These are phyloP conservation scores for Cavia porcellus DNA, from an alignment of 2,113 vertebrate genomes.

Conservation along the genomic window DNA sequence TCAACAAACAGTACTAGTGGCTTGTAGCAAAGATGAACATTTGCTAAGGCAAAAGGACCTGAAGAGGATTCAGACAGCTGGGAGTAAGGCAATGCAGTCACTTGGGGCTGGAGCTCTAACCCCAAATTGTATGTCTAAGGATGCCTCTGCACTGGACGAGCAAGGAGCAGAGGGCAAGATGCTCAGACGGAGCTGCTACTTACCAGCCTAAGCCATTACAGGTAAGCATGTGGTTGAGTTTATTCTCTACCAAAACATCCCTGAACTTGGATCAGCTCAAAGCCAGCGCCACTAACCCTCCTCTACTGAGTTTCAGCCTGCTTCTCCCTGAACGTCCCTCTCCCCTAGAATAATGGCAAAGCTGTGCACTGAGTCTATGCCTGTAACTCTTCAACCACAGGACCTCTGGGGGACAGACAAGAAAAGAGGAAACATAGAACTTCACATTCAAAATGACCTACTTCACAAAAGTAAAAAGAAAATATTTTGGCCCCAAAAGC, in stretches of 20 bases:
- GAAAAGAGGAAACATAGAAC: neutral
- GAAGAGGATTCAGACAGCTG: neutral
- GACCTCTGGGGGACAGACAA: conserved; percentile 62
- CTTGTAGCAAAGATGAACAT: neutral
- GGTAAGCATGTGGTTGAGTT: neutral
- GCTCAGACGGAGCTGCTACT: neutral
- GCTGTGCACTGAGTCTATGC: conserved; percentile 33
- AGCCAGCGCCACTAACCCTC: neutral
- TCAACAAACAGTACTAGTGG: neutral
- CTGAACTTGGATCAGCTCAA: neutral
- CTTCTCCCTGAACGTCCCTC: conserved; percentile 56
- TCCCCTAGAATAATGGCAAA: neutral
- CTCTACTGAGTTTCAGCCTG: neutral
- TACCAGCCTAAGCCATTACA: neutral
- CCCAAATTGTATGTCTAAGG: rapidly evolving
- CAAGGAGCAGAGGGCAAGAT: neutral
- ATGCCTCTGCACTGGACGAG: neutral
- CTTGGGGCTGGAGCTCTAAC: rapidly evolving
- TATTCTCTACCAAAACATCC: neutral
- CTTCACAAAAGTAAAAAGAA: conserved; percentile 78
- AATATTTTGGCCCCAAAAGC: conserved; percentile 73
- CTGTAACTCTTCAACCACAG: conserved; percentile 64
- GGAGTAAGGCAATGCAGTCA: neutral
- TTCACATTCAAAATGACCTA: conserved; percentile 71
- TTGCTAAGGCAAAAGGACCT: neutral